A percentile compares a stretch with the other conserved stretches of the same genome.
Evolutionary conservation across 2,797 vertebrate genomes (phyloP).

Genomic region (Tiaroga cobitis): DNA sequence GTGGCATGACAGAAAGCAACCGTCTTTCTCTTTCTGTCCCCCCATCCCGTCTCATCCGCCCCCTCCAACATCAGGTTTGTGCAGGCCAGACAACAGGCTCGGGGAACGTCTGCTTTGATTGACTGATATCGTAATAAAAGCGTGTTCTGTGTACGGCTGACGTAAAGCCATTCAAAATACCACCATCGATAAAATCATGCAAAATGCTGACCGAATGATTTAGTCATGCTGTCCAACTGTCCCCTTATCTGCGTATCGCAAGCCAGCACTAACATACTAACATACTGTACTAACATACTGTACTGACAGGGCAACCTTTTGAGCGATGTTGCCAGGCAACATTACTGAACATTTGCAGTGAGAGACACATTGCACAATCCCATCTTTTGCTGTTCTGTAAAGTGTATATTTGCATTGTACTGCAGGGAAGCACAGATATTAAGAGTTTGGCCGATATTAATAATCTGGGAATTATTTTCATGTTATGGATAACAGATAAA

Average conservation of each 20-base stretch:
- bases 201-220: constrained; percentile 4
- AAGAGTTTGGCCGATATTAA: too few relatives aligned
- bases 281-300: constrained; percentile 6
- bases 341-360: not conserved
- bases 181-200: constrained; percentile 18
- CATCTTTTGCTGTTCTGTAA: not conserved
- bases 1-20: constrained; percentile 45
- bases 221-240: not conserved
- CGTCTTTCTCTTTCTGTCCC: not conserved
- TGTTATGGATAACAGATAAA: not conserved
- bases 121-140: constrained; percentile 1
- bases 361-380: not conserved
- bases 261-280: not conserved
- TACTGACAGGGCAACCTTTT: constrained; percentile 8
- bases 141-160: not conserved
- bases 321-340: constrained; percentile 24
- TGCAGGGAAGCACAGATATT: not conserved
- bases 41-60: not conserved
- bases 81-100: not conserved
- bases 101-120: constrained; percentile 16
- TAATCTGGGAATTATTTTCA: not conserved
- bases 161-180: constrained; percentile 5
- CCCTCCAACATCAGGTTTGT: constrained; percentile 14
- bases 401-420: not conserved
- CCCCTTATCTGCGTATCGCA: not conserved